Base-by-base conservation (phyloP, 2,888 invertebrate species). In the Parthenolecanium corni region DNA sequence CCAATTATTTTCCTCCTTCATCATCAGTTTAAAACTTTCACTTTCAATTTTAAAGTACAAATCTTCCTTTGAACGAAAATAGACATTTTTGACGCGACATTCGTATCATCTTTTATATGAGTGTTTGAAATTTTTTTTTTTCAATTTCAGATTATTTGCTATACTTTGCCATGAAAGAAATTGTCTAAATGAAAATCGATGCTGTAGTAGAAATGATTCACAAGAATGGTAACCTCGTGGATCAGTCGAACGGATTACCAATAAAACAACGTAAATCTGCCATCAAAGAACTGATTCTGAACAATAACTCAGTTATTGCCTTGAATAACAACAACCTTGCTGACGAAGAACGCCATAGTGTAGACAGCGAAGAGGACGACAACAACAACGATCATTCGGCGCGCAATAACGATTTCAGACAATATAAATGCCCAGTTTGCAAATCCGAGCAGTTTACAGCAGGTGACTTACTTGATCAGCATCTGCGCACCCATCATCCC, bases 271-370 rank as follows among this genome's bases (percentile, higher is more conserved):
- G 38, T 21, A 61, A 49, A 51, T 38, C 61, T 3, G 16, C 49
- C 21, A 23, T 18, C 49, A 49, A 49, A 49, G 49, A 49, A 21
- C n/a, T 51, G 16, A 61, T 61, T 31, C 5, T 61, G 3, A 61
- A 61, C 18, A 61, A 61, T 4, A 61, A 61, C 38, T 61, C 61
- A 40, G 61, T 62, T 40, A 62, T 62, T 52, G 52, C 52, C 18
- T 25, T 42, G 18, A 62, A 52, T 42, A 62, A 52, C 52, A 52
- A 24, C 18, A 49, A 61, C 40, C 23, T 49, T 25, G 52, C 42
- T n/a, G 52, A 52, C 44, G 52, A 24, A 11, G 52, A 52, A 6
- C 51, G 20, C 6, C 18, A 31, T 16, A 16, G 12, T 49, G 42
- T 9, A 5, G 40, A 14, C 14, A 38, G 2, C 38, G 23, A 52